Base-by-base conservation (phyloP, 2,888 invertebrate genomes). In the Serripes groenlandicus region DNA sequence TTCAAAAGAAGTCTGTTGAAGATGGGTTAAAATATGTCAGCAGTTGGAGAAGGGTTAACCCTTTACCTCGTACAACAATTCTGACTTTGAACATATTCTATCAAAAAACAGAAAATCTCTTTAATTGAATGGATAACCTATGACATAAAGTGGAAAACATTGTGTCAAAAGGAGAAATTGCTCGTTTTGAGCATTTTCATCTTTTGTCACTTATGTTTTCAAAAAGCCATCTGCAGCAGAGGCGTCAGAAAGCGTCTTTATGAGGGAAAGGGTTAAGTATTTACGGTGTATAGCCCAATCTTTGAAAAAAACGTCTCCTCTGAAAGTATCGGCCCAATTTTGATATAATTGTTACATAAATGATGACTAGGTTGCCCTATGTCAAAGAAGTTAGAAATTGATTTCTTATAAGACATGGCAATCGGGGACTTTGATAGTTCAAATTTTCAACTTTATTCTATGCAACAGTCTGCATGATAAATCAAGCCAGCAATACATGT, bases 201-300 rank as follows among this genome's bases (percentile, higher is more conserved):
- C 60, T 28, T 60, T 60, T 60, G 3, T 26, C 60, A 60, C 60
- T n/a, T 9, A 60, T 60, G 60, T 60, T 60, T 60, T 28, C 60
- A 28, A 28, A n/a, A 28, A 60, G 28, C 28, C 18, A 28, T 60
- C 26, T 7, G 23, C 28, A 15, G 23, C 23, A 28, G 28, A 7
- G 23, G 5, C 11, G 30, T 60, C 3, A 60, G 28, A 60, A 60
- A 28, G 3, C 11, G 18, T 60, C 5, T 15, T 60, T 60, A 30
- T 28, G 28, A 28, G 60, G 28, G 3, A 60, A 60, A 23, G 60
- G 60, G 28, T 60, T 60, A 60, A 60, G 26, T 60, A 28, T 30
- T 30, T 5, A 49, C 49, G 21, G 2, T 11, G n/a, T 23, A 54
- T 21, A 5, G 54, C 18, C n/a, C 9, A 9, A 42, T 42, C 42